Evolutionary conservation across 1,140 invertebrate species (phyloP), one percentile per base, ranked within the genome.

Genomic region (Drosophila arawakana): DNA sequence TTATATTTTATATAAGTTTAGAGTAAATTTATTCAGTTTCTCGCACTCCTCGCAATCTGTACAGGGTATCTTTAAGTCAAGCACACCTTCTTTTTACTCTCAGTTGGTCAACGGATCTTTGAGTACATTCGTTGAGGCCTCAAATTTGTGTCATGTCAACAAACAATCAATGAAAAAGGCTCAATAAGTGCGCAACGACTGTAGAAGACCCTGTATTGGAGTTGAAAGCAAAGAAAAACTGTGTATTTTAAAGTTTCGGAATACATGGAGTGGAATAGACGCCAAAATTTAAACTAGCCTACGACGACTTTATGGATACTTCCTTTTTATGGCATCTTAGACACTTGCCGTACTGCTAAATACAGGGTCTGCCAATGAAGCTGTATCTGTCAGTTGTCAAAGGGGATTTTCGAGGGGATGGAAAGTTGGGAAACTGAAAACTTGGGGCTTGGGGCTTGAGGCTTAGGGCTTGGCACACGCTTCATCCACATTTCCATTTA

Each of bases 391-490:
- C 43, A 57, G 57, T 13, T 61, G 44, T 21, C 57, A 59, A 25
- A 46, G 41, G 37, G 37, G 37, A 7, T 30, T 30, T 30, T 30
- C 25, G 25, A 30, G 25, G 25, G 25, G 18, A 2, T 21, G 18
- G 18, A 0, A 21, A 69, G 10, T 34, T 55, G 13, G 35, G 13
- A 30, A 30, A 34, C n/a, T 21, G n/a, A 7, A 49, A 41, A 15
- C 39, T 13, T 50, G 61, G 65, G 76, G 76, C 76, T 72, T 71
- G 80, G 80, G 66, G 58, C 80, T 30, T 30, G 25, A 6, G 6
- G 6, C 25, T 30, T 50, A 55, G 70, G 80, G 80, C 80, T 72
- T 71, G 80, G 80, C 76, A 62, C 80, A 83, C 18, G 61, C 43
- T 57, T n/a, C 52, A 71, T 30, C 39, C 13, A 49, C 10, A 44